These are phyloP conservation scores for Carlito syrichta DNA, from an alignment of 2,113 vertebrate genomes.

Conservation along the genomic window DNA sequence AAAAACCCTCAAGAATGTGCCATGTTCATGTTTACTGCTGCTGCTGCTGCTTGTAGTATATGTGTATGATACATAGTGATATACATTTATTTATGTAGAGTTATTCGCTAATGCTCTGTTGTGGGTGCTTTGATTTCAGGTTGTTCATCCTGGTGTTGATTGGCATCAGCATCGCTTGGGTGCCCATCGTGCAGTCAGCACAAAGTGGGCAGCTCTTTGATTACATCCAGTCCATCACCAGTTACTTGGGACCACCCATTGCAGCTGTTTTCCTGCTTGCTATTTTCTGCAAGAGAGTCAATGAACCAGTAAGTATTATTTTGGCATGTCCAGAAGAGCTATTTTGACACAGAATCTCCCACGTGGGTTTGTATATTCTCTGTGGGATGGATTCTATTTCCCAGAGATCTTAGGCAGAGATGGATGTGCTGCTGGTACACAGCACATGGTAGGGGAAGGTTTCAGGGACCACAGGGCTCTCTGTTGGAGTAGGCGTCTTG, in stretches of 20 bases:
- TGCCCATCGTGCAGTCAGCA: constrained; percentile 92
- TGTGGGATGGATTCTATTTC: background rate
- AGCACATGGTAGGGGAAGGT: background rate
- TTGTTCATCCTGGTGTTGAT: constrained; percentile 92
- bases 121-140: constrained; percentile 80
- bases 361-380: background rate
- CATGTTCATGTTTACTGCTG: background rate
- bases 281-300: constrained; percentile 94
- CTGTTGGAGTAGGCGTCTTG: background rate
- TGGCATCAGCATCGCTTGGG: constrained; percentile 95
- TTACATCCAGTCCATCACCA: constrained; percentile 95
- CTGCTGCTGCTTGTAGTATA: background rate
- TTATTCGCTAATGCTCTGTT: background rate
- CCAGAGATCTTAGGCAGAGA: background rate
- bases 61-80: background rate
- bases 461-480: background rate
- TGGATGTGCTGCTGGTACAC: background rate
- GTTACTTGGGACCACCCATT: constrained; percentile 94
- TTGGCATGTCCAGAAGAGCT: background rate
- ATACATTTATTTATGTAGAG: background rate
- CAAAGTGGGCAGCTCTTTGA: constrained; percentile 96
- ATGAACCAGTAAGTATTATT: constrained; percentile 85
- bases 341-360: background rate
- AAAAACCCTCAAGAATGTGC: background rate
- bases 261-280: constrained; percentile 92